Conservation (phyloP, 2,797 vertebrate species). For the Anableps anableps region DNA sequence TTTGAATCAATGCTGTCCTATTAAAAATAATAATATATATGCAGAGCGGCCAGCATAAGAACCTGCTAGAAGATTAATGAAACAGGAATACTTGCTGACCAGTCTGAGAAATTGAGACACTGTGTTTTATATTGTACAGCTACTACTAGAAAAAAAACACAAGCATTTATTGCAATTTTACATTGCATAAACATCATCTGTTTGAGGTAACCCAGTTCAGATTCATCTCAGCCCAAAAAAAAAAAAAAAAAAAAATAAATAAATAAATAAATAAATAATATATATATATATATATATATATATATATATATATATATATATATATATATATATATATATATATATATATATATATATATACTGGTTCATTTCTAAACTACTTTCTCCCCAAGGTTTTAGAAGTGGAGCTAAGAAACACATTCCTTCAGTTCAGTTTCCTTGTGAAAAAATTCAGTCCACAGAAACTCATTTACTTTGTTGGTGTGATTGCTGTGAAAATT, state of each 20-base stretch:
- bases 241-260: neutral
- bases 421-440: neutral
- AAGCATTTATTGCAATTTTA: neutral
- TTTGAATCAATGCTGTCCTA: conserved; percentile 17
- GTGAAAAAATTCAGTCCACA: neutral
- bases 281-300: no score
- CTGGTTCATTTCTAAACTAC: neutral
- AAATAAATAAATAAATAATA: no score
- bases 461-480: neutral
- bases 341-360: no score
- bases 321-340: no score
- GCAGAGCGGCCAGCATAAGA: neutral
- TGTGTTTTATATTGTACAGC: neutral
- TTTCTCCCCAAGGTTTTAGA: neutral
- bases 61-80: neutral
- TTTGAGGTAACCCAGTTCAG: neutral
- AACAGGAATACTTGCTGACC: neutral
- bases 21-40: conserved; percentile 6
- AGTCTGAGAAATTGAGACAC: neutral
- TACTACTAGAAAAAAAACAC: conserved; percentile 7
- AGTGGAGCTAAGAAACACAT: neutral
- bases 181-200: neutral
- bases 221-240: neutral
- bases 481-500: neutral
- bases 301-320: no score